Conservation (phyloP, 1,140 invertebrate genomes). For the Achatina immaculata region DNA sequence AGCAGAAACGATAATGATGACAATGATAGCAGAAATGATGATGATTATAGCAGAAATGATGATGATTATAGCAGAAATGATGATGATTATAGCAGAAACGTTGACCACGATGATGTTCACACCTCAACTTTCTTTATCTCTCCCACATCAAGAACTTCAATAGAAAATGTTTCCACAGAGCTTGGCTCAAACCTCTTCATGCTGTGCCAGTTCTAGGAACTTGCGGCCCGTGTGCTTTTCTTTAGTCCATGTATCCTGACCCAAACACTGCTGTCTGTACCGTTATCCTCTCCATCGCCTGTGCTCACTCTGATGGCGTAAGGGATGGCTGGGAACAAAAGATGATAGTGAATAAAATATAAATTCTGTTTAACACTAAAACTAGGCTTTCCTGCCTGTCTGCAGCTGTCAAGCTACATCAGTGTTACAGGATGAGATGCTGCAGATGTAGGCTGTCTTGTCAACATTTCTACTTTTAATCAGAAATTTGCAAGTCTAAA, state of each 20-base stretch:
- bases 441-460: too few relatives aligned
- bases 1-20: too few relatives aligned
- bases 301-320: constrained; percentile 68
- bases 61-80: not conserved
- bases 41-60: too few relatives aligned
- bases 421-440: too few relatives aligned
- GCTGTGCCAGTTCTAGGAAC: constrained; percentile 65
- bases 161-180: constrained; percentile 67
- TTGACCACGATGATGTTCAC: not conserved
- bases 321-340: constrained; percentile 64
- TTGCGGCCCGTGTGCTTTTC: constrained; percentile 62
- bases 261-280: constrained; percentile 68
- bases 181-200: constrained; percentile 66
- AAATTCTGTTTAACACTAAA: too few relatives aligned
- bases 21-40: too few relatives aligned
- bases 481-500: too few relatives aligned
- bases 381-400: too few relatives aligned
- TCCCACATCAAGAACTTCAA: constrained; percentile 68
- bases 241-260: constrained; percentile 62
- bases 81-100: not conserved
- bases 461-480: too few relatives aligned
- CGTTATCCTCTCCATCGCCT: constrained; percentile 68
- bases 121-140: constrained; percentile 70
- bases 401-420: too few relatives aligned
- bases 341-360: too few relatives aligned